Evolutionary conservation across 1,140 invertebrate species (phyloP), one percentile per base, ranked within the genome.

Genomic region (Teleogryllus occipitalis): DNA sequence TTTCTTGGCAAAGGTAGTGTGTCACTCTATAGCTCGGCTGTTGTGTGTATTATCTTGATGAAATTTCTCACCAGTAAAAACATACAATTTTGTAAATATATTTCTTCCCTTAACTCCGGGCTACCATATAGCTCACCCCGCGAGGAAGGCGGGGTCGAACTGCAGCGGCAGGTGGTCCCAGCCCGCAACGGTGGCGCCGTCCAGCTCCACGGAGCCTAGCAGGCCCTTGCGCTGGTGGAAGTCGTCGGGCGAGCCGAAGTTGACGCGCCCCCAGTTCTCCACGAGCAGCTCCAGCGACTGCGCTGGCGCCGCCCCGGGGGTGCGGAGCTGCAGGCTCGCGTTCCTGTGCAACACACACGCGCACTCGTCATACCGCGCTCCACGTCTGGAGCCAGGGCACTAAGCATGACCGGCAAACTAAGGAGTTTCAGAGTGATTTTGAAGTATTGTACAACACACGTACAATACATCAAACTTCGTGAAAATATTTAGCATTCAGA

Each of bases 241-340:
- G 80, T 87, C 84, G 8, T 84, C 77, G 15, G 27, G 73, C 8
- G 21, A 47, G 5, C 89, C 89, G 84, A 85, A 91, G 83, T 91
- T 91, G 21, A 88, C 87, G 77, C 90, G 83, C 0, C 89, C 90
- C 79, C 87, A 86, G 83, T 92, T 91, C 82, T 91, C 90, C 3
- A 91, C 90, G 5, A 92, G 78, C 49, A 91, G 84, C 80, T 91
- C 89, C 39, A 91, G 80, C 27, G 27, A 39, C 10, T 84, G 86
- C 14, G 81, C 81, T 65, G 74, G 18, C 12, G 74, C 79, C 15
- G 74, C 77, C 21, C 74, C 81, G 21, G 84, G 84, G 12, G 80
- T 47, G 48, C 76, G 74, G 7, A 81, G 46, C 7, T 12, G 21
- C 7, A 82, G 74, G 39, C 74, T 48, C 39, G 49, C 73, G 75